Percentiles rank a stretch among this genome's conserved stretches.
phyloP scores from a whole-genome alignment of 2,888 invertebrate species.

The Drosophila eohydei region DNA sequence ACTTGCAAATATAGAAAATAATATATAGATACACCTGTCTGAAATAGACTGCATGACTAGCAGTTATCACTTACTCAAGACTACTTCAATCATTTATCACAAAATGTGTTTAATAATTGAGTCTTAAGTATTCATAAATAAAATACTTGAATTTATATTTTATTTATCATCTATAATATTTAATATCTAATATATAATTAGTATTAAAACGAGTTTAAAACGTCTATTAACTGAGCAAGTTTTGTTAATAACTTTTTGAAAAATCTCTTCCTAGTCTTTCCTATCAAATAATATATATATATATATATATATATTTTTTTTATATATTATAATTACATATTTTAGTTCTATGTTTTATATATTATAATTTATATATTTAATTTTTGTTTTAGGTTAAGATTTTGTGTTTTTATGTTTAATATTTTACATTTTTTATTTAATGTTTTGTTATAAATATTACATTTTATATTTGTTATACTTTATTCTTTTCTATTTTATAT shows the following conservation, averaged over 20 bases:
- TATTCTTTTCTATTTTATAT: no score
- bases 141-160: background rate
- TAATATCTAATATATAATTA: background rate
- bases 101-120: background rate
- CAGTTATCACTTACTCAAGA: background rate
- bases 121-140: background rate
- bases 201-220: background rate
- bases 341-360: no score
- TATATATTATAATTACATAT: no score
- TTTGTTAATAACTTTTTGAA: background rate
- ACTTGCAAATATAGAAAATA: conserved; percentile 11
- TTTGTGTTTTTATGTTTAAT: no score
- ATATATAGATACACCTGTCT: background rate
- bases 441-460: no score
- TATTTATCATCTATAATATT: background rate
- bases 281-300: background rate
- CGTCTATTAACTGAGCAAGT: background rate
- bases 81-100: background rate
- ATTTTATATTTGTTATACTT: no score
- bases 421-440: no score
- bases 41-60: conserved; percentile 5
- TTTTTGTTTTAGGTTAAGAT: background rate
- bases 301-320: no score
- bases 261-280: background rate
- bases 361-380: no score